Conservation (phyloP, 1,140 invertebrate genomes). For the Galleria mellonella region DNA sequence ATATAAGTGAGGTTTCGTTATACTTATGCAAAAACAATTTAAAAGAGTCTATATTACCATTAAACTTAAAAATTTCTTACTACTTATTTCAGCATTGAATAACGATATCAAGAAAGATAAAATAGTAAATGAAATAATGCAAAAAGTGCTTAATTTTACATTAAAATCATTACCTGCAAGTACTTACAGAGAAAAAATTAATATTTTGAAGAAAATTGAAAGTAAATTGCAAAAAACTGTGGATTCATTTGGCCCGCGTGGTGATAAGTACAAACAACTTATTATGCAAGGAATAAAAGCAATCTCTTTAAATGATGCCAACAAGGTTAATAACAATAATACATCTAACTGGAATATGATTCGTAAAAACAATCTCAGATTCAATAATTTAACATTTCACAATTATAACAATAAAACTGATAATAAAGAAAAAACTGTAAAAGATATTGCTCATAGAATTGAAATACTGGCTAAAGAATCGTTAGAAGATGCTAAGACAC, state of each 20-base stretch:
- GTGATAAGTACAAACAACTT: slow-evolving; percentile 22
- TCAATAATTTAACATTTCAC: too few species aligned
- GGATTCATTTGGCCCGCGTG: slow-evolving; percentile 10
- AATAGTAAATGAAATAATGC: slow-evolving; percentile 17
- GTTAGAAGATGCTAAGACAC: slow-evolving; percentile 11
- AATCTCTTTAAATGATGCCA: slow-evolving; percentile 3
- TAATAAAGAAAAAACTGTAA: too few species aligned
- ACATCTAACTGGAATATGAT: too few species aligned
- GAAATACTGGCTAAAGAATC: slow-evolving; percentile 2
- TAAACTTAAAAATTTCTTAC: too few species aligned
- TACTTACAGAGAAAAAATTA: slow-evolving; percentile 11
- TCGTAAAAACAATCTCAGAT: too few species aligned
- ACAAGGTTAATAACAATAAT: too few species aligned
- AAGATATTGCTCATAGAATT: too few species aligned
- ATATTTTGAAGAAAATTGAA: slow-evolving; percentile 24
- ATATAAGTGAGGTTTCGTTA: too few species aligned
- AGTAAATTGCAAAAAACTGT: slow-evolving; percentile 23
- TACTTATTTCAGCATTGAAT: not conserved
- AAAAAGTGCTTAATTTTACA: slow-evolving; percentile 32
- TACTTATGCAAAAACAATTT: too few species aligned
- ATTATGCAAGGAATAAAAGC: slow-evolving; percentile 30
- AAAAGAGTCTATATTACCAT: too few species aligned
- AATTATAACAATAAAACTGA: too few species aligned
- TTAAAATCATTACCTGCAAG: slow-evolving; percentile 7
- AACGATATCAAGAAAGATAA: not conserved